A percentile compares a stretch with the other conserved stretches of the same genome.
phyloP scores from a whole-genome alignment of 1,140 invertebrate genomes.

The Drosophila tani region DNA sequence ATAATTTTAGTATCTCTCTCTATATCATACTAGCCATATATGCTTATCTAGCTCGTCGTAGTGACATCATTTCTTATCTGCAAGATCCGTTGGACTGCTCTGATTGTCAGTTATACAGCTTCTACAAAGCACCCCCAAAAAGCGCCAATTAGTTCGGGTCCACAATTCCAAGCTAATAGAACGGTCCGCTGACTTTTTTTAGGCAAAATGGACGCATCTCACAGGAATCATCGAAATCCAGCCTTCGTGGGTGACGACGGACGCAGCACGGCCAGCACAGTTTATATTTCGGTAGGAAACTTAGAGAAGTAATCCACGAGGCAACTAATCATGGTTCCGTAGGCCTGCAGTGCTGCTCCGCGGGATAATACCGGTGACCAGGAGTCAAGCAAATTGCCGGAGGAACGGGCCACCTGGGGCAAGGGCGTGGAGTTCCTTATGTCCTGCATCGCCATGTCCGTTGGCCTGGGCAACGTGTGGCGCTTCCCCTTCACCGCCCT shows the following conservation, averaged over 20 bases:
- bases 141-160: conserved; percentile 32
- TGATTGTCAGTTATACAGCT: conserved; percentile 74
- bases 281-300: conserved; percentile 67
- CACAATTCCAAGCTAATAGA: conserved; percentile 39
- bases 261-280: conserved; percentile 68
- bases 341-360: conserved; percentile 40
- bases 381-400: conserved; percentile 42
- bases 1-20: conserved; percentile 38
- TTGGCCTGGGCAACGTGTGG: conserved; percentile 95
- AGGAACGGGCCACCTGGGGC: conserved; percentile 89
- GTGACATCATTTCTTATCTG: conserved; percentile 54
- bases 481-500: conserved; percentile 92
- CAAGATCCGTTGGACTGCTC: conserved; percentile 36
- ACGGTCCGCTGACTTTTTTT: conserved; percentile 9
- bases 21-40: conserved; percentile 1
- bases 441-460: conserved; percentile 93
- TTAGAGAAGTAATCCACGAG: conserved; percentile 23
- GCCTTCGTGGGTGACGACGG: conserved; percentile 79
- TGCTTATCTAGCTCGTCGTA: conserved; percentile 44
- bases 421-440: conserved; percentile 92
- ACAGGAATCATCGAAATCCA: conserved; percentile 63
- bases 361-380: conserved; percentile 32
- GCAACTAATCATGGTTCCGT: conserved; percentile 50
- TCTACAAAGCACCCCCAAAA: conserved; percentile 18
- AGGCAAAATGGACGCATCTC: conserved; percentile 58